These are phyloP conservation scores for Drosophila suboccidentalis DNA, from an alignment of 2,888 invertebrate species.

Conservation along the genomic window DNA sequence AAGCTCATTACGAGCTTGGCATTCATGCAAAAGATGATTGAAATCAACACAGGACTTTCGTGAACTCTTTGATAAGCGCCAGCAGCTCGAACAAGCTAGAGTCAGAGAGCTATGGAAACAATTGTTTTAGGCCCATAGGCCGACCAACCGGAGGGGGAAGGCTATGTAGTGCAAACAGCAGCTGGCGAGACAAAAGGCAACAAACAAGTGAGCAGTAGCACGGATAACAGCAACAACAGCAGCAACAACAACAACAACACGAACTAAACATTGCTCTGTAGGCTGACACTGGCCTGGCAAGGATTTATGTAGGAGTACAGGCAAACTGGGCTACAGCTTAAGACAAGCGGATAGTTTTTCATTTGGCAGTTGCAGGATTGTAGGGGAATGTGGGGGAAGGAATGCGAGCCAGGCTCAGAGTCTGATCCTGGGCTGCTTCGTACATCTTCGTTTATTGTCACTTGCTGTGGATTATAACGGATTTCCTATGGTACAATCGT, in stretches of 20 bases:
- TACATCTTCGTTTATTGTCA: conserved; percentile 77
- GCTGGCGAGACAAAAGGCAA: conserved; percentile 36
- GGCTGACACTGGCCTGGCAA: conserved; percentile 54
- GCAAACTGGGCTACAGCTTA: conserved; percentile 30
- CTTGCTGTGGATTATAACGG: conserved; percentile 82
- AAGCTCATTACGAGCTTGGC: conserved; percentile 53
- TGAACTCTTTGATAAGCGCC: conserved; percentile 26
- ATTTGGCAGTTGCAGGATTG: conserved; percentile 36
- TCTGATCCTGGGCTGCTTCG: conserved; percentile 21
- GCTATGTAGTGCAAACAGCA: conserved; percentile 18
- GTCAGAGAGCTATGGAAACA: conserved; percentile 14
- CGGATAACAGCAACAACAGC: conserved; percentile 5
- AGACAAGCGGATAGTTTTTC: conserved; percentile 70
- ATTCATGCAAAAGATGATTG: conserved; percentile 56
- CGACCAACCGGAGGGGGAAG: background rate
- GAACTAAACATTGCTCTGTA: conserved; percentile 15
- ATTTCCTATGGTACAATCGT: conserved; percentile 78
- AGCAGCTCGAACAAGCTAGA: background rate
- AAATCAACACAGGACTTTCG: conserved; percentile 45
- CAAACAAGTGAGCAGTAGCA: conserved; percentile 25
- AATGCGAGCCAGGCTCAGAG: background rate
- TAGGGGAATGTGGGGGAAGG: background rate
- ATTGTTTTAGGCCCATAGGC: conserved; percentile 33
- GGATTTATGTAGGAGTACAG: conserved; percentile 54
- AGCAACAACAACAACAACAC: conserved; percentile 6